phyloP scores from a whole-genome alignment of 2,797 vertebrate species.

The Sebastes trivittatus region DNA sequence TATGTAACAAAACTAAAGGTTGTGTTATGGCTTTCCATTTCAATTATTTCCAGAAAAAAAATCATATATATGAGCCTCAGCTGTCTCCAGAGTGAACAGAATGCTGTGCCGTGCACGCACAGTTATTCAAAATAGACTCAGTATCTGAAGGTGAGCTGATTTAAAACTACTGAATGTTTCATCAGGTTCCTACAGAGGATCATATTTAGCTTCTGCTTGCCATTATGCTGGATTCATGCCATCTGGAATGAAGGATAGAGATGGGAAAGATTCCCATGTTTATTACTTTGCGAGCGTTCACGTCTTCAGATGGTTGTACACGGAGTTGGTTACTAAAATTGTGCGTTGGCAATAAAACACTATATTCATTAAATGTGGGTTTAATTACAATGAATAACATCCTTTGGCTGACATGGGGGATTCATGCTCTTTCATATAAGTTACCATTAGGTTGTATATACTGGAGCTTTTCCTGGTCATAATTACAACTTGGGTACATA shows the following conservation, averaged over 20 bases:
- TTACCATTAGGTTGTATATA: not conserved
- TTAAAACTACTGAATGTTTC: not conserved
- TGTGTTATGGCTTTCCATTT: not conserved
- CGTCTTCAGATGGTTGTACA: not conserved
- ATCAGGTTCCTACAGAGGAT: not conserved
- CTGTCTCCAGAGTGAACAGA: not conserved
- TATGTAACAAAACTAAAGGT: not conserved
- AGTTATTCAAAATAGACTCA: not conserved
- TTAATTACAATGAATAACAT: not conserved
- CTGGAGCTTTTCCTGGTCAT: not conserved
- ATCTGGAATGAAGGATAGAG: not conserved
- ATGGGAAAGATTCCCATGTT: not conserved
- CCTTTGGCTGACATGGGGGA: not conserved
- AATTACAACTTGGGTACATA: not conserved
- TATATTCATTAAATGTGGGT: not conserved
- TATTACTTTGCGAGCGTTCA: not conserved
- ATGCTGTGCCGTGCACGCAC: not conserved
- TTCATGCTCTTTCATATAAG: not conserved
- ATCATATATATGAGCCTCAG: not conserved
- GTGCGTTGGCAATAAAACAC: not conserved
- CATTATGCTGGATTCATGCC: not conserved
- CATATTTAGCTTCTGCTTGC: not conserved
- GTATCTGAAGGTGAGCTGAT: not conserved
- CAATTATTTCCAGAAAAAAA: not conserved
- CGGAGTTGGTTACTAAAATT: not conserved